Percentiles rank a stretch among this genome's conserved stretches.
Conservation (phyloP, 2,888 invertebrate species). For the Scotopteryx bipunctaria region DNA sequence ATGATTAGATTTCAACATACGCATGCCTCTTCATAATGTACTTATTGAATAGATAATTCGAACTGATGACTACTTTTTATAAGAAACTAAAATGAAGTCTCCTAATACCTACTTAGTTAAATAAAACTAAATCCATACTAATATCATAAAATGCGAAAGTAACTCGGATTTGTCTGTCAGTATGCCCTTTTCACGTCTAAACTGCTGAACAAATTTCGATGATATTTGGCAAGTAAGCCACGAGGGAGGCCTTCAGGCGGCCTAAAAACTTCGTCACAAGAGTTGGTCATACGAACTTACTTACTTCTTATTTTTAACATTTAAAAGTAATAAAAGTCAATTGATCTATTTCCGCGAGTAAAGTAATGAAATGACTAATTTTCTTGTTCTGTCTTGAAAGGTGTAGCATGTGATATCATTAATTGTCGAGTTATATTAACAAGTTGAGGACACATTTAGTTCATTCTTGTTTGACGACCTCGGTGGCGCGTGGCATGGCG, state of each 20-base stretch:
- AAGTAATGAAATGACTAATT: conserved; percentile 45
- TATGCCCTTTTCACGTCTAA: too few relatives aligned
- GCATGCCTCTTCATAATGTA: neutral
- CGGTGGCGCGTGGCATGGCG: too few relatives aligned
- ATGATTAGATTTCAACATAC: conserved; percentile 17
- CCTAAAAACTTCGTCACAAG: too few relatives aligned
- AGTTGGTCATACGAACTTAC: too few relatives aligned
- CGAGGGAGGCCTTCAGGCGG: too few relatives aligned
- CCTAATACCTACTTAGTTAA: neutral
- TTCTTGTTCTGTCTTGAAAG: conserved; percentile 55
- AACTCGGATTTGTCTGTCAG: too few relatives aligned
- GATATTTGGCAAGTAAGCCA: too few relatives aligned
- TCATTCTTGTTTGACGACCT: too few relatives aligned
- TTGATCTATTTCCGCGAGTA: neutral
- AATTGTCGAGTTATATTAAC: conserved; percentile 60
- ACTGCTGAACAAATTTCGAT: too few relatives aligned
- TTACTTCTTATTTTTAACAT: too few relatives aligned
- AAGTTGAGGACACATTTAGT: conserved; percentile 48
- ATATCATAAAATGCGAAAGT: too few relatives aligned
- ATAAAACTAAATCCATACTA: neutral
- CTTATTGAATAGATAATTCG: conserved; percentile 9
- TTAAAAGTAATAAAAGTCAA: neutral
- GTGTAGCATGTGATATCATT: conserved; percentile 61
- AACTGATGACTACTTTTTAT: conserved; percentile 17
- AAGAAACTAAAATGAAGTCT: neutral